A percentile compares a stretch with the other conserved stretches of the same genome.
Conservation (phyloP, 2,113 vertebrate genomes). For the Speoplatyrhinus poulsoni region DNA sequence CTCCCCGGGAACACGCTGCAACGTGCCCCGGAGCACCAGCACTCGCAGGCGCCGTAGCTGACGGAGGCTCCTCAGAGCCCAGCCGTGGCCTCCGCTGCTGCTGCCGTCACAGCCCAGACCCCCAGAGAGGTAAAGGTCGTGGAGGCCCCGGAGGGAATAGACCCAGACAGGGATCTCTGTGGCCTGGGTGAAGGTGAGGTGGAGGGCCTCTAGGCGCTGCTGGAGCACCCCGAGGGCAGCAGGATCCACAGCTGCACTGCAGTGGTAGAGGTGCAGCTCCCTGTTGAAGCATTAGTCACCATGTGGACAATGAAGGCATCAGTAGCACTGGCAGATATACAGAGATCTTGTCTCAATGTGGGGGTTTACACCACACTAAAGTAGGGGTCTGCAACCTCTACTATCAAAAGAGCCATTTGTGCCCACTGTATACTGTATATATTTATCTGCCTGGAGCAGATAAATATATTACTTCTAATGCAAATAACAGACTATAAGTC, state of each 20-base stretch:
- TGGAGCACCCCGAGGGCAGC: slow-evolving; percentile 67
- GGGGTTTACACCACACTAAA: no score
- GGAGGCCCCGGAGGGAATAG: slow-evolving; percentile 70
- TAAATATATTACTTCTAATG: no score
- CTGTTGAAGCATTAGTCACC: slow-evolving; percentile 37
- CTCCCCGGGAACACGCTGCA: slow-evolving; percentile 72
- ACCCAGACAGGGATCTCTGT: slow-evolving; percentile 77
- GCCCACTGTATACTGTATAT: no score
- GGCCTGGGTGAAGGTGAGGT: slow-evolving; percentile 74
- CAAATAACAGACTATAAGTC: no score
- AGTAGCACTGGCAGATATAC: no score
- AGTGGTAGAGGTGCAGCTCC: slow-evolving; percentile 79
- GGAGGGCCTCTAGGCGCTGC: slow-evolving; percentile 71
- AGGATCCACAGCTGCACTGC: slow-evolving; percentile 68
- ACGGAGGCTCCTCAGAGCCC: slow-evolving; percentile 70
- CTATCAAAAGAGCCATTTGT: no score
- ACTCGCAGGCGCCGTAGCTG: slow-evolving; percentile 69
- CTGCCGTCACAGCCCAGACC: slow-evolving; percentile 67
- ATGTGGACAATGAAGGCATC: neutral
- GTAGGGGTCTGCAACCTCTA: no score
- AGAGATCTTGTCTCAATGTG: no score
- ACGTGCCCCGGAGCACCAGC: slow-evolving; percentile 62
- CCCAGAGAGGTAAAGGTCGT: slow-evolving; percentile 75
- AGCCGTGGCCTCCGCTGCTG: slow-evolving; percentile 65
- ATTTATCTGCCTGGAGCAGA: no score